Conservation (phyloP, 2,797 vertebrate species). For the Echeneis naucrates region DNA sequence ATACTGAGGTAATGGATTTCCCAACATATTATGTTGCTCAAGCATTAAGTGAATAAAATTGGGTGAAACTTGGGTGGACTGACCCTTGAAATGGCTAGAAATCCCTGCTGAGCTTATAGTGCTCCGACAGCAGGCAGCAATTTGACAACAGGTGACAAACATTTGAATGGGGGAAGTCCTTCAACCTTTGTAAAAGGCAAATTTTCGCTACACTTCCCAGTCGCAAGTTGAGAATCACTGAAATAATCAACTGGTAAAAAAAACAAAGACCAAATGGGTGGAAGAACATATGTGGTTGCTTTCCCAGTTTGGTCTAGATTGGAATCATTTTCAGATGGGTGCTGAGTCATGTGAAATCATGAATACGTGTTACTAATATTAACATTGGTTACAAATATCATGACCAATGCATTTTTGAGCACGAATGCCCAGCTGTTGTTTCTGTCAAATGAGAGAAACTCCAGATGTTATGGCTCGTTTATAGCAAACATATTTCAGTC, state of each 20-base stretch:
- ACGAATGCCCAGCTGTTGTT: background rate
- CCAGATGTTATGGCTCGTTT: background rate
- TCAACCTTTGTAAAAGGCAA: background rate
- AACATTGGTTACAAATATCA: background rate
- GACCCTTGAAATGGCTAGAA: slow-evolving; percentile 11
- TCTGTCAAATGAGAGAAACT: background rate
- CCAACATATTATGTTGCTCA: background rate
- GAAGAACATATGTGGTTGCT: background rate
- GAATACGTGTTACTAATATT: background rate
- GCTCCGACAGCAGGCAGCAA: slow-evolving; percentile 2
- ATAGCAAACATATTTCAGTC: background rate
- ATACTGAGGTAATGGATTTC: background rate
- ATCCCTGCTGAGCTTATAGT: slow-evolving; percentile 18
- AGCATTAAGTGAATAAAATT: background rate
- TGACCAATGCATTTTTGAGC: background rate
- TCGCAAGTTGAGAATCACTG: background rate
- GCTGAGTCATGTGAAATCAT: background rate
- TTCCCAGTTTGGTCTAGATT: too few species aligned
- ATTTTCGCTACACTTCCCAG: background rate
- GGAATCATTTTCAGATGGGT: background rate
- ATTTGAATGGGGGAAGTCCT: slow-evolving; percentile 12
- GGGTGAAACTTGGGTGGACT: background rate
- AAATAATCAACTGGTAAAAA: background rate
- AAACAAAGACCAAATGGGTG: background rate
- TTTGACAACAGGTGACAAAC: slow-evolving; percentile 21